phyloP scores from a whole-genome alignment of 2,113 vertebrate species.

The Triplophysa dalaica region DNA sequence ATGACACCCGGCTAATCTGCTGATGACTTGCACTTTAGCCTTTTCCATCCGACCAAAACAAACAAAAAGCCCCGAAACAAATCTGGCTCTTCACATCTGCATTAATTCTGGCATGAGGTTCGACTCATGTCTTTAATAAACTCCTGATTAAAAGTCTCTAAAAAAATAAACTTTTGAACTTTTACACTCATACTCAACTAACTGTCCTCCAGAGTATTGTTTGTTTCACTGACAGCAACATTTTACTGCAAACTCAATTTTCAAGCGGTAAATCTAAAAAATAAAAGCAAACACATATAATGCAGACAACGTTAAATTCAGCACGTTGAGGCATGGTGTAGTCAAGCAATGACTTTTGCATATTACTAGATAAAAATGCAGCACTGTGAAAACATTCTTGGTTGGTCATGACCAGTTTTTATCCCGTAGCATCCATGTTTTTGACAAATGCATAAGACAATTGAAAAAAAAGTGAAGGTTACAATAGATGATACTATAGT shows the following conservation, averaged over 20 bases:
- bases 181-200: neutral
- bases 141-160: neutral
- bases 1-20: constrained; percentile 14
- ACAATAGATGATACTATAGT: too few species aligned
- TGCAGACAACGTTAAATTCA: neutral
- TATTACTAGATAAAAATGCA: neutral
- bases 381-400: constrained; percentile 3
- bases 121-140: neutral
- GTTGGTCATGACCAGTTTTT: neutral
- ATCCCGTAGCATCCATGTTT: neutral
- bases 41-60: constrained; percentile 24
- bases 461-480: neutral
- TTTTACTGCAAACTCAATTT: neutral
- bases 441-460: neutral
- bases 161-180: neutral
- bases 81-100: neutral
- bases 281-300: neutral
- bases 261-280: neutral
- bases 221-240: neutral
- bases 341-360: neutral
- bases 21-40: constrained; percentile 21
- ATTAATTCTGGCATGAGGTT: neutral
- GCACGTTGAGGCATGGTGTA: neutral
- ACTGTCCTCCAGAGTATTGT: neutral
- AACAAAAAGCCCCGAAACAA: constrained; percentile 28